Base-by-base conservation (phyloP, 2,797 vertebrate genomes). In the Lycodopsis pacificus region DNA sequence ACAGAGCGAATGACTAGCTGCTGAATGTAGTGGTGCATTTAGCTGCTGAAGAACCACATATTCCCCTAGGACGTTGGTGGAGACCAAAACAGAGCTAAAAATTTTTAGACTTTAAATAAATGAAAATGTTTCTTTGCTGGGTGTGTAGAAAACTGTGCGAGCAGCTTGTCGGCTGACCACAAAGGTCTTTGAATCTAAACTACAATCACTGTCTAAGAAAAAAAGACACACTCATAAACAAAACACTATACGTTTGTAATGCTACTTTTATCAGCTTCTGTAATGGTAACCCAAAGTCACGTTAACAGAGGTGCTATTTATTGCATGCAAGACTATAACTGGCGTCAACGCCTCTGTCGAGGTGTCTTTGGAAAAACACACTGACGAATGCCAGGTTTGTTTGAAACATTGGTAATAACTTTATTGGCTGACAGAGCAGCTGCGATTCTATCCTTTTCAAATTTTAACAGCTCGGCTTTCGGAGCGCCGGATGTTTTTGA, bases 391-490 rank as follows among this genome's bases (percentile, higher is more conserved):
- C 19, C 64, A 56, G 64, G 44, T 74, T 32, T 3, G 15, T 46
- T 63, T 62, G 36, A n/a, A 76, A 74, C 62, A 25, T 48, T 30
- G 17, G 27, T 40, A 30, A 54, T 73, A 49, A 65, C 73, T 73
- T 77, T 73, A 82, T 83, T 63, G 80, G 56, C 57, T 34, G 32
- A 66, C 54, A 42, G 53, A 69, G 56, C 57, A 67, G 58, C 68
- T 78, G 71, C 78, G 53, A 79, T 85, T 86, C 15, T 34, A 1
- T 51, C 44, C 20, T 68, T 81, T 76, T 80, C 84, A 77, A 72
- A 70, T 80, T 86, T 81, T 76, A 83, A 51, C 76, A 25, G 40
- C 80, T 61, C 5, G 38, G 56, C 68, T 81, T 48, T 65, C 34
- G 19, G 75, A 72, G 59, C 6, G 5, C 56, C 54, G 48, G 48